Percentiles rank a stretch among this genome's conserved stretches.
These are phyloP conservation scores for Euura saliciscinereae DNA, from an alignment of 1,140 invertebrate genomes.

Conservation along the genomic window DNA sequence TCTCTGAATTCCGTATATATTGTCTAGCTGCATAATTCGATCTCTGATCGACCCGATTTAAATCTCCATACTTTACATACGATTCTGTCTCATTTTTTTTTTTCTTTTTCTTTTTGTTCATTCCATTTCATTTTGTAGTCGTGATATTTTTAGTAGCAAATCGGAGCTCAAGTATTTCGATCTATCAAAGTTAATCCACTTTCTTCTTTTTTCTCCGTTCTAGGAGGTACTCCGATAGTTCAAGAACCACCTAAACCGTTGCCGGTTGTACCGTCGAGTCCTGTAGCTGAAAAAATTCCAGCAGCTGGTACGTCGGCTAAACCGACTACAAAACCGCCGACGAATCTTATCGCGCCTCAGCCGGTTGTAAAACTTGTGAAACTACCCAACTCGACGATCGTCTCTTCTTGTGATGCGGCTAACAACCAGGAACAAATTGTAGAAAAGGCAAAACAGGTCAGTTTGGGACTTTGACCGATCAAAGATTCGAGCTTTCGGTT, in stretches of 20 bases:
- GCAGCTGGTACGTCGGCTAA: slow-evolving; percentile 25
- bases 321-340: slow-evolving; percentile 26
- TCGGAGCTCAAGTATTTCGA: not conserved
- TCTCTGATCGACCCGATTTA: no score
- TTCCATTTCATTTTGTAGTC: not conserved
- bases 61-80: no score
- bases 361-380: slow-evolving; percentile 61
- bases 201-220: slow-evolving; percentile 32
- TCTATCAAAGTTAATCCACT: not conserved
- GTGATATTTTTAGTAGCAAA: not conserved
- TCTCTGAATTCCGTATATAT: no score
- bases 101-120: not conserved
- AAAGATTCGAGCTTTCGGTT: slow-evolving; percentile 21
- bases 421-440: slow-evolving; percentile 79
- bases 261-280: slow-evolving; percentile 25
- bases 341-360: slow-evolving; percentile 51
- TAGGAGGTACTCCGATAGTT: slow-evolving; percentile 64
- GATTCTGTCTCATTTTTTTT: not conserved
- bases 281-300: slow-evolving; percentile 36
- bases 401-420: slow-evolving; percentile 45
- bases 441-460: slow-evolving; percentile 84
- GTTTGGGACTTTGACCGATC: slow-evolving; percentile 12
- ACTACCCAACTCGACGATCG: slow-evolving; percentile 48
- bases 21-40: no score
- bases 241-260: slow-evolving; percentile 48